Evolutionary conservation across 2,888 invertebrate species (phyloP).

Genomic region (Brachyptera putata): DNA sequence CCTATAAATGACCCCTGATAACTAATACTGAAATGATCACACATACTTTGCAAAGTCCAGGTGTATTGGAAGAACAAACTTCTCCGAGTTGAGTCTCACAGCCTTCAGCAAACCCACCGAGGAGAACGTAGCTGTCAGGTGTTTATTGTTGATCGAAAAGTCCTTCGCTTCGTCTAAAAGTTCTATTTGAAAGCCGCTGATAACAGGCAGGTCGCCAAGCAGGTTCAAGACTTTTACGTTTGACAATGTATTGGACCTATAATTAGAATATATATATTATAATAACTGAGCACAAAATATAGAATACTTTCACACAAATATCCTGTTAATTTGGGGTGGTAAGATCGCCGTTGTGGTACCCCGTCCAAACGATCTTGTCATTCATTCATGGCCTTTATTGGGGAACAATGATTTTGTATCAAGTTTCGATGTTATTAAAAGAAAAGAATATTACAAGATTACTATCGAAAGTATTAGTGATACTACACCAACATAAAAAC

Average conservation of each 20-base stretch:
- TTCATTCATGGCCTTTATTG: too few species aligned
- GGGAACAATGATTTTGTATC: too few species aligned
- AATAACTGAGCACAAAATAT: neutral
- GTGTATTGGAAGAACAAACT: conserved; percentile 60
- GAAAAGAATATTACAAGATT: too few species aligned
- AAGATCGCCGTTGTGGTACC: too few species aligned
- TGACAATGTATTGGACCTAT: conserved; percentile 23
- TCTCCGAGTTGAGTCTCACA: conserved; percentile 44
- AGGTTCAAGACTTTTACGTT: conserved; percentile 23
- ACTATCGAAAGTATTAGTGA: too few species aligned
- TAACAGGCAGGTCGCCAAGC: conserved; percentile 13
- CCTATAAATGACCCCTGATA: too few species aligned
- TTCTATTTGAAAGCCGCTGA: conserved; percentile 47
- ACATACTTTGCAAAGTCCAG: conserved; percentile 69
- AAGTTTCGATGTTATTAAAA: too few species aligned
- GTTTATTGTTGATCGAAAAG: conserved; percentile 52
- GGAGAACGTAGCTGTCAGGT: conserved; percentile 59
- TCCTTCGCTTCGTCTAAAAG: conserved; percentile 48
- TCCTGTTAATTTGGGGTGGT: too few species aligned
- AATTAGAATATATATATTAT: too few species aligned
- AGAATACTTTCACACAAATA: too few species aligned
- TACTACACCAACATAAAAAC: too few species aligned
- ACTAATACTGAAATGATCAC: conserved; percentile 44
- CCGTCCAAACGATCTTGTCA: too few species aligned
- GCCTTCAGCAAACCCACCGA: conserved; percentile 70